phyloP scores from a whole-genome alignment of 1,140 invertebrate genomes.

The Cotesia vestalis region DNA sequence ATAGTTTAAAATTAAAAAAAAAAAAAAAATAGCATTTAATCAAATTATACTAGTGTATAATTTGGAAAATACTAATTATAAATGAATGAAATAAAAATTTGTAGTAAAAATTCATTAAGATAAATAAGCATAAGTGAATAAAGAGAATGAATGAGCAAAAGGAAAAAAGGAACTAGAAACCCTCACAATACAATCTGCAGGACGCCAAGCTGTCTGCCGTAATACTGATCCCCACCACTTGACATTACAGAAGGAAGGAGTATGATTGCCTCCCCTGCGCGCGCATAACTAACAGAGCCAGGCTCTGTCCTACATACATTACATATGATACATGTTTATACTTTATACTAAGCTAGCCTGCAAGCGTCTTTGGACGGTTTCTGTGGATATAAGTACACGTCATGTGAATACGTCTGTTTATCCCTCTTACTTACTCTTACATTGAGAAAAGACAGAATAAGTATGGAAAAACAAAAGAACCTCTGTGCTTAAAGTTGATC shows the following conservation, averaged over 20 bases:
- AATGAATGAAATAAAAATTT: too few species aligned
- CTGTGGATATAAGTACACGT: constrained; percentile 40
- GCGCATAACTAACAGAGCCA: constrained; percentile 37
- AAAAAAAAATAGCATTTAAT: background rate
- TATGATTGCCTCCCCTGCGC: constrained; percentile 12
- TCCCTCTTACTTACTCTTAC: constrained; percentile 33
- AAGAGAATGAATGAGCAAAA: constrained; percentile 44
- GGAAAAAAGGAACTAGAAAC: constrained; percentile 57
- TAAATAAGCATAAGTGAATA: background rate
- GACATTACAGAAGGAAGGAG: background rate
- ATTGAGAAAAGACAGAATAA: constrained; percentile 26
- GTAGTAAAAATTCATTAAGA: background rate
- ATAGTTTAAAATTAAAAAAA: constrained; percentile 19
- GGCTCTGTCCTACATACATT: constrained; percentile 50
- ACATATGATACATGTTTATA: constrained; percentile 33
- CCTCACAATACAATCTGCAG: constrained; percentile 61
- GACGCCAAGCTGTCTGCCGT: constrained; percentile 67
- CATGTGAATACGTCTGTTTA: constrained; percentile 52
- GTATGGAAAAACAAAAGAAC: constrained; percentile 50
- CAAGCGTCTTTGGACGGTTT: constrained; percentile 29
- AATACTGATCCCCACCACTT: constrained; percentile 56
- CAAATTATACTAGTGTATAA: background rate
- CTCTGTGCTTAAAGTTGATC: constrained; percentile 34
- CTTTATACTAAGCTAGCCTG: background rate
- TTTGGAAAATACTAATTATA: background rate